Base-by-base conservation (phyloP, 2,797 vertebrate species). In the Rhinophrynus dorsalis region DNA sequence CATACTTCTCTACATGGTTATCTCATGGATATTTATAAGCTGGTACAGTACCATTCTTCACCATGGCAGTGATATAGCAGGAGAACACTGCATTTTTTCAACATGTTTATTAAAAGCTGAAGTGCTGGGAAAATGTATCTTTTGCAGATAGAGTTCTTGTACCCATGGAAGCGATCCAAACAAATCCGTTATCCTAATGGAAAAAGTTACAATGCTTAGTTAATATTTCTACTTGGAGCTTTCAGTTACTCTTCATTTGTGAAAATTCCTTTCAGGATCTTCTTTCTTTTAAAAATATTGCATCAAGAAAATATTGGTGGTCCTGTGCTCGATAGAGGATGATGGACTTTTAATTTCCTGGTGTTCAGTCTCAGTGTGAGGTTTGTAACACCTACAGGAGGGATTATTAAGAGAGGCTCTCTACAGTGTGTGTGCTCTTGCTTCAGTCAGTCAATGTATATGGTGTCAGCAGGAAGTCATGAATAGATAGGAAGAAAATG, bases 201-300 rank as follows among this genome's bases (percentile, higher is more conserved):
- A 69, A 69, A 69, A 69, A 52, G 56, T 61, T 69, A 6, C 55
- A 30, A 29, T 69, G 67, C 61, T 69, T 60, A 69, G 26, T 58
- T 61, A 69, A 61, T 57, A 69, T 42, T 54, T 69, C 47, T 61
- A 29, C 17, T 52, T 32, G 45, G 54, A 69, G 54, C 47, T n/a
- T n/a, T n/a, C n/a, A n/a, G n/a, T n/a, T n/a, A n/a, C 1, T 47
- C 45, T 42, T 27, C 62, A 35, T 54, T 27, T 15, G 48, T 54
- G 18, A 32, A 66, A 23, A 55, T 40, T 54, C 35, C 33, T 54
- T 54, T 54, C 17, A 18, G 33, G 33, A 48, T 15, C 10, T 30
- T 45, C 17, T 51, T n/a, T n/a, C n/a, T n/a, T n/a, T n/a, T n/a
- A n/a, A n/a, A n/a, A n/a, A n/a, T n/a, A n/a, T n/a, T n/a, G n/a